Evolutionary conservation across 2,888 invertebrate species (phyloP), one percentile per base, ranked within the genome.

Genomic region (Stictocephala bisonia): DNA sequence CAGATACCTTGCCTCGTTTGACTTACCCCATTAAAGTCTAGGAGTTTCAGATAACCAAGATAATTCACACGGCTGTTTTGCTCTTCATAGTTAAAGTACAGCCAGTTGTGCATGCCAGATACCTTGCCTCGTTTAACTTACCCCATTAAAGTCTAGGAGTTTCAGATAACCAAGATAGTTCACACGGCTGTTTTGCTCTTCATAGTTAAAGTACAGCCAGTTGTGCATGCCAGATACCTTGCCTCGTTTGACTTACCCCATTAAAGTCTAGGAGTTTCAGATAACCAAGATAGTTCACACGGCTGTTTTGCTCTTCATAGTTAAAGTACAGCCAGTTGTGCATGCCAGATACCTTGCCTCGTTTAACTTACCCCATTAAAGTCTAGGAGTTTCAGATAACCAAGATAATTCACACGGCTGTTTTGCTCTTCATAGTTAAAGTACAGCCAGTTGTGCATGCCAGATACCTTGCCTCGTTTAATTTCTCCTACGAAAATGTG

Each of bases 401-500:
- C 86, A 51, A 83, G 79, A 78, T 86, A 86, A 80, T 86, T 82
- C 20, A 84, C 78, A 56, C 81, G 79, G 29, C 82, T 82, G 51
- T 79, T 79, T n/a, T 77, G 75, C 79, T 89, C 88, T 80, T 87
- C 83, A 7, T 81, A 78, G 74, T 84, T 86, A 80, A 87, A 87
- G 77, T 84, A 85, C 4, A 89, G 81, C 89, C 89, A 89, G 81
- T 86, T 88, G 81, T 89, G 88, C 77, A 89, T 83, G 3, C 88
- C 88, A 29, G 84, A 86, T 22, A 90, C 86, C 74, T 84, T 83
- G 41, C 83, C 83, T 73, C 84, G 83, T 79, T 88, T 87, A 18
- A 86, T 82, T 81, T 89, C 89, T 13, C 88, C 88, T n/a, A 88
- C 81, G 79, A 88, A 87, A 15, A 88, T 85, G 81, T 89, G 89